Base-by-base conservation (phyloP, 2,797 vertebrate species). In the Agapornis canus region DNA sequence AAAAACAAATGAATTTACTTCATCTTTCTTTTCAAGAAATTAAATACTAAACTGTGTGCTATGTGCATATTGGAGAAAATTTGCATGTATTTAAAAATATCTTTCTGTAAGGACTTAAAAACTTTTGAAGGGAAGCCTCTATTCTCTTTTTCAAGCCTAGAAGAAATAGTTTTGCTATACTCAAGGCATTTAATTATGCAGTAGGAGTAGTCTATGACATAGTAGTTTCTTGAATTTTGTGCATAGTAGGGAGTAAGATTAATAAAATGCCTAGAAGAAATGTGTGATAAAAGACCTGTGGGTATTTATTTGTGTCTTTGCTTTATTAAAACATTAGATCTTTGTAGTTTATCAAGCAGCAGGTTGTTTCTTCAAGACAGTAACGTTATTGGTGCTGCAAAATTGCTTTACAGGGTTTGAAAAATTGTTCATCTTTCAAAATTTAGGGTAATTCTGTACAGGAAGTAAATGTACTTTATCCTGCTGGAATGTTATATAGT, bases 211-310 rank as follows among this genome's bases (percentile, higher is more conserved):
- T 25, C 39, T 59, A 4, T 65, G 56, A 35, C 6, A 15, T 19
- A n/a, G 20, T 40, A 26, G 11, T n/a, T 79, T n/a, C 23, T 47
- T 80, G 37, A 66, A 40, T 47, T 64, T 73, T 66, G 6, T 77
- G 13, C 5, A 2, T 70, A 21, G 9, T 32, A 1, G 25, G 4
- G 11, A 4, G 5, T 2, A 0, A 35, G 72, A 49, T 23, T 15
- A 13, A 31, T 59, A 54, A 87, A 73, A 39, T 1, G 3, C n/a
- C 11, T 68, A 8, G 9, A 77, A 8, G 40, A 71, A 70, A 32
- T 29, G 10, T 39, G 5, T 54, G 31, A 32, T 69, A 7, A 32
- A 45, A 64, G 8, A 43, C 20, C 13, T 69, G 12, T 45, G 7
- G 40, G 19, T 16, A 18, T 51, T 45, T 59, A 59, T 65, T n/a